Percentiles rank a stretch among this genome's conserved stretches.
These are phyloP conservation scores for Eulithis prunata DNA, from an alignment of 2,888 invertebrate species.

Conservation along the genomic window DNA sequence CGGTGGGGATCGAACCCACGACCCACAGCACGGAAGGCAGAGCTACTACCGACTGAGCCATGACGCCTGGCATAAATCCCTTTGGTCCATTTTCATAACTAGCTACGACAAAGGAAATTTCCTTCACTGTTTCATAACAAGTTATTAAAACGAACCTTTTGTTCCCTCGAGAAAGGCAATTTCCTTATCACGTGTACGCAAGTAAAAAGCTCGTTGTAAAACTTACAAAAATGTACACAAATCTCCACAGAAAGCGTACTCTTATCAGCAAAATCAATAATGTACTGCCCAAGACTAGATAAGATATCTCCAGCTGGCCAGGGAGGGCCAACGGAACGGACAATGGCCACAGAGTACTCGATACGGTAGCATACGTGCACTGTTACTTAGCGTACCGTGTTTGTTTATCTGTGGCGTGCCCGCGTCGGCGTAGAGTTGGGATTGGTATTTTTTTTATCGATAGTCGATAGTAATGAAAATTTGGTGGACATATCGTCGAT, in stretches of 20 bases:
- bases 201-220: conserved; percentile 3
- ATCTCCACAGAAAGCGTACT: conserved; percentile 69
- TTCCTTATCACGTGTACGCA: too few species aligned
- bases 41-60: too few species aligned
- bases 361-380: conserved; percentile 48
- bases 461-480: background rate
- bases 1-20: too few species aligned
- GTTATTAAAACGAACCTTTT: too few species aligned
- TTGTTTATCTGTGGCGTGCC: conserved; percentile 57
- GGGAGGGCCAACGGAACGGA: conserved; percentile 41
- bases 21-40: too few species aligned
- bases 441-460: conserved; percentile 5
- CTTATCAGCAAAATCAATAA: conserved; percentile 79
- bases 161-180: too few species aligned
- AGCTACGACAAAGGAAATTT: too few species aligned
- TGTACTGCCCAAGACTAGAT: conserved; percentile 66
- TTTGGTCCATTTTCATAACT: too few species aligned
- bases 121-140: too few species aligned
- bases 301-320: conserved; percentile 65
- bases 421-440: conserved; percentile 50
- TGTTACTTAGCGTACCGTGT: conserved; percentile 35
- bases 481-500: too few species aligned
- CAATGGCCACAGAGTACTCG: conserved; percentile 61
- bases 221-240: conserved; percentile 51
- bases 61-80: too few species aligned